These are phyloP conservation scores for Imbricaverruca yamaguchii DNA, from an alignment of 2,888 invertebrate species.

Conservation along the genomic window DNA sequence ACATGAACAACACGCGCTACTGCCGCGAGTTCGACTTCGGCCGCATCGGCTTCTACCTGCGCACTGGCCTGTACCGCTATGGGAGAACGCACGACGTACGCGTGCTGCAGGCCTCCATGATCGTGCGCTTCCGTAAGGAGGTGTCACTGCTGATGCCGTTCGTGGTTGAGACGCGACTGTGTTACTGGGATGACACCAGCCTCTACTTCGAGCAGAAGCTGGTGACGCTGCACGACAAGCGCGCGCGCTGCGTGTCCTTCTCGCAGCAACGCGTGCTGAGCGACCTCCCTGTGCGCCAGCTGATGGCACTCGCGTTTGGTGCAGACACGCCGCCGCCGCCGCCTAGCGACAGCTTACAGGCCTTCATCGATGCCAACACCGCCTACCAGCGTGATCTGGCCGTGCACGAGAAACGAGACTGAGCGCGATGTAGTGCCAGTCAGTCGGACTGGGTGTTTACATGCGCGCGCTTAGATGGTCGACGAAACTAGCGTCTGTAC, in stretches of 20 bases:
- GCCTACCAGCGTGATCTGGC: constrained; percentile 1
- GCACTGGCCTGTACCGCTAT: constrained; percentile 62
- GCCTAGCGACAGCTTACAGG: background rate
- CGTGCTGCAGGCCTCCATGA: constrained; percentile 67
- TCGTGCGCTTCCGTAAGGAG: constrained; percentile 67
- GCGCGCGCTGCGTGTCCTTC: constrained; percentile 66
- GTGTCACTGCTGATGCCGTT: constrained; percentile 69
- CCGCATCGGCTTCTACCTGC: constrained; percentile 72
- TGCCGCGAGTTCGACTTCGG: constrained; percentile 82
- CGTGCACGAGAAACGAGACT: background rate
- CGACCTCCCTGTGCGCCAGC: background rate
- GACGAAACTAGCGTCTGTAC: too few relatives aligned
- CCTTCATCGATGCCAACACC: constrained; percentile 3
- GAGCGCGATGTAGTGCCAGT: background rate
- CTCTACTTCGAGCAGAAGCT: constrained; percentile 78
- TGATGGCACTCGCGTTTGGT: background rate
- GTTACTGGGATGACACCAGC: constrained; percentile 79
- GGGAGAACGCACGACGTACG: constrained; percentile 55
- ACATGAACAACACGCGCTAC: constrained; percentile 89
- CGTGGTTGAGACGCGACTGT: constrained; percentile 64
- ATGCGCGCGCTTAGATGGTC: too few relatives aligned
- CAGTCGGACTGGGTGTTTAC: too few relatives aligned
- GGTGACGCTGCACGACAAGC: constrained; percentile 65
- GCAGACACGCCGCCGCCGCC: background rate
- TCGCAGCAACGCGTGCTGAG: constrained; percentile 61